Conservation (phyloP, 2,113 vertebrate genomes). For the Tenrec ecaudatus region DNA sequence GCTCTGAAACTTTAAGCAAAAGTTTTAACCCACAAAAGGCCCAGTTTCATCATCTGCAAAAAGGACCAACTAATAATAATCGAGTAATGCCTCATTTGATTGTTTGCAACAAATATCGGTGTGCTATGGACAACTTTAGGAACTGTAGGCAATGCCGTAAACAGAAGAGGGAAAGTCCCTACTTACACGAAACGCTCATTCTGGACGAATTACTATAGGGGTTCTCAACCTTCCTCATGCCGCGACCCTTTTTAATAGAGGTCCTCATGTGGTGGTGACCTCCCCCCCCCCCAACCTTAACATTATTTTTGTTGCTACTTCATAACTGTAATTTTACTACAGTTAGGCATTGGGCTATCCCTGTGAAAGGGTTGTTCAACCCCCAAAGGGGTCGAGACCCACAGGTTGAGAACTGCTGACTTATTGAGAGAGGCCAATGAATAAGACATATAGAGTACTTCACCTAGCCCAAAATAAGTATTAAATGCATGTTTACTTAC, state of each 20-base stretch:
- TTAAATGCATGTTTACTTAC: constrained; percentile 24
- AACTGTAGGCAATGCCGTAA: background rate
- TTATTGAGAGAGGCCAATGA: background rate
- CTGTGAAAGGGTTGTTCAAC: no score
- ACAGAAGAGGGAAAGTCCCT: background rate
- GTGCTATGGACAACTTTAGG: background rate
- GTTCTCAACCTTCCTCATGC: no score
- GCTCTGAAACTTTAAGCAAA: background rate
- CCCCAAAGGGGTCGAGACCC: no score
- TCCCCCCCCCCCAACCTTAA: no score
- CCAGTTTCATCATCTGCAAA: background rate
- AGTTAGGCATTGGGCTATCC: no score
- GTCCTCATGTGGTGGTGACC: no score
- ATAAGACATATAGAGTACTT: background rate
- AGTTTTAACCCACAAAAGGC: background rate
- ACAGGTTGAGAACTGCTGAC: background rate
- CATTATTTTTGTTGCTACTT: no score
- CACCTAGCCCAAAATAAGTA: background rate
- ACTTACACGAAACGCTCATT: background rate
- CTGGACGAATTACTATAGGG: background rate
- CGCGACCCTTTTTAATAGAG: no score
- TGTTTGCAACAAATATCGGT: background rate
- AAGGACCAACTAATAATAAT: background rate
- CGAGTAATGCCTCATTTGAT: background rate
- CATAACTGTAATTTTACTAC: no score